Evolutionary conservation across 2,888 invertebrate species (phyloP).

Genomic region (Lypha dubia): DNA sequence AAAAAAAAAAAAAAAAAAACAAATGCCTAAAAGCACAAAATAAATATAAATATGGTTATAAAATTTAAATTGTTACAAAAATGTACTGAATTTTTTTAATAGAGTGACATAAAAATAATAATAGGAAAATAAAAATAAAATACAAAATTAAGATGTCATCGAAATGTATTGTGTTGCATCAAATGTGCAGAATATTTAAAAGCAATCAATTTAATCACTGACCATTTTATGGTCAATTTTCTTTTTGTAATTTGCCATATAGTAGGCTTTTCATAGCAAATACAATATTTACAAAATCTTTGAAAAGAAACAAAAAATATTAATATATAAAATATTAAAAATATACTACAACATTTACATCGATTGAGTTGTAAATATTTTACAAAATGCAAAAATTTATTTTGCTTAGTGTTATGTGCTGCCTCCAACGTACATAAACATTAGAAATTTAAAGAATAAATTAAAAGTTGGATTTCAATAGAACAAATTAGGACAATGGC

Average conservation of each 20-base stretch:
- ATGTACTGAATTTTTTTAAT: constrained; percentile 14
- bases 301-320: not conserved
- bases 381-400: not conserved
- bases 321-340: not conserved
- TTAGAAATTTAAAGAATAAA: too few relatives aligned
- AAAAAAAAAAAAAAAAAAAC: not conserved
- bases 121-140: not conserved
- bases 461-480: too few relatives aligned
- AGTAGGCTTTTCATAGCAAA: not conserved
- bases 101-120: constrained; percentile 34
- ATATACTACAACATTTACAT: not conserved
- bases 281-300: constrained; percentile 16
- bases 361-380: not conserved
- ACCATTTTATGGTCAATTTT: constrained; percentile 28
- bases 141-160: constrained; percentile 10
- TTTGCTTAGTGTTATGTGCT: too few relatives aligned
- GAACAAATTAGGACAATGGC: too few relatives aligned
- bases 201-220: constrained; percentile 45
- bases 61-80: constrained; percentile 9
- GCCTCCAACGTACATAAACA: too few relatives aligned
- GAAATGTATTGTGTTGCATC: not conserved
- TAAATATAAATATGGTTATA: not conserved
- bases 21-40: not conserved
- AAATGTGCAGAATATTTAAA: not conserved
- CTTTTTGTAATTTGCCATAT: constrained; percentile 13